A percentile compares a stretch with the other conserved stretches of the same genome.
Conservation (phyloP, 2,888 invertebrate species). For the Actias luna region DNA sequence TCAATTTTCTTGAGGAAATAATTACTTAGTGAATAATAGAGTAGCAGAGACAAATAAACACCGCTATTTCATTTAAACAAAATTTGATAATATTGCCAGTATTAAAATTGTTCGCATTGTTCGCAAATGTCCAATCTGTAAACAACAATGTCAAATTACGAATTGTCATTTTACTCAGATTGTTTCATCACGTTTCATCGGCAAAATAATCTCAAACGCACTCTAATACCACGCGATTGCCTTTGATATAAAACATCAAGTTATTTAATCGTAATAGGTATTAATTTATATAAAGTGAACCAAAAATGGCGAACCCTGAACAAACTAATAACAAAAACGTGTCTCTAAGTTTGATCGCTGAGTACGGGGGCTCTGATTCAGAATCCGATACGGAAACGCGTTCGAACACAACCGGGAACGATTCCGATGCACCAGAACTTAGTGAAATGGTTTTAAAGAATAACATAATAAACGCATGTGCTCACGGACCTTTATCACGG, state of each 20-base stretch:
- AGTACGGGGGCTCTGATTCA: slow-evolving; percentile 72
- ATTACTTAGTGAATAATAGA: too few relatives aligned
- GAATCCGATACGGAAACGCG: slow-evolving; percentile 65
- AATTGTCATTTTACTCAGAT: slow-evolving; percentile 37
- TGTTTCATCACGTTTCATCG: slow-evolving; percentile 34
- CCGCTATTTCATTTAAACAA: neutral
- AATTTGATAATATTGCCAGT: neutral
- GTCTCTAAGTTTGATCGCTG: slow-evolving; percentile 72
- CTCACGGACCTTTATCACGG: slow-evolving; percentile 68
- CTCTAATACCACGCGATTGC: neutral
- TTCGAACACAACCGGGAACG: slow-evolving; percentile 54
- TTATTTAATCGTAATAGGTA: slow-evolving; percentile 22
- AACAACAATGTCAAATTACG: slow-evolving; percentile 26
- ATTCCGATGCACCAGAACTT: slow-evolving; percentile 65
- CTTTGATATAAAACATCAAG: neutral
- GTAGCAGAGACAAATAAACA: too few relatives aligned
- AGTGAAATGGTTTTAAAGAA: slow-evolving; percentile 78
- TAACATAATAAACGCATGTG: slow-evolving; percentile 77
- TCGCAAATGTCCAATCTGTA: slow-evolving; percentile 19
- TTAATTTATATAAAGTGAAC: slow-evolving; percentile 36
- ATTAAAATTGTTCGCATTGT: neutral
- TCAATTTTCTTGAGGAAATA: too few relatives aligned
- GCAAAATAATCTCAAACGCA: slow-evolving; percentile 29
- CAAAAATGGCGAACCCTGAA: slow-evolving; percentile 70
- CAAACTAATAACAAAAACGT: slow-evolving; percentile 72